Base-by-base conservation (phyloP, 2,113 vertebrate genomes). In the Aix galericulata region DNA sequence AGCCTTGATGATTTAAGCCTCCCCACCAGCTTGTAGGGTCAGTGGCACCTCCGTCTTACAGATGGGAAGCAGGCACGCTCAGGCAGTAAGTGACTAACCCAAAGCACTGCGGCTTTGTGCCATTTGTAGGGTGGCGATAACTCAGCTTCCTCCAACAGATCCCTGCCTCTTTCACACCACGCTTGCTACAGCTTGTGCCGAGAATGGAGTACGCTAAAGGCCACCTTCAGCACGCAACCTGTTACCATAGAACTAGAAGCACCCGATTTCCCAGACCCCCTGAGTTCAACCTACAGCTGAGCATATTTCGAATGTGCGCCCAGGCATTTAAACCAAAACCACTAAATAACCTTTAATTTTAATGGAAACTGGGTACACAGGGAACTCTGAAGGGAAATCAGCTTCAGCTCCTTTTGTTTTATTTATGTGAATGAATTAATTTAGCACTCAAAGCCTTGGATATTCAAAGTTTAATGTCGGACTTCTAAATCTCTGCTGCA, bases 11-110 rank as follows among this genome's bases (percentile, higher is more conserved):
- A 88, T 68, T 80, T 56, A 88, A 92, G 58, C 26, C 86, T 91
- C 66, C 38, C 62, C 72, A 52, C 48, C 89, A 94, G 81, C 62
- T 93, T 94, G 89, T 48, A 62, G 83, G 95, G 94, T 94, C 89
- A 82, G 66, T 1, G 32, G 85, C 94, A 89, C 48, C 74, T 60
- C 83, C 34, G 6, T 53, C 62, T 27, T 85, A 34, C 89, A 95
- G 94, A 93, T 0, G 1, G 81, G 60, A 89, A 60, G 66, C 92
- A 93, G 92, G 94, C 11, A 86, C 32, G 53, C 91, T 72, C 34
- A 78, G 67, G 44, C 87, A 96, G 74, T 29, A n/a, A 81, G 69
- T 17, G 58, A 91, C 53, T 73, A 85, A 96, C 90, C 59, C 75
- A 27, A 86, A 88, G 75, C 55, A 59, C 52, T 2, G 55, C 0